Evolutionary conservation across 2,797 vertebrate species (phyloP).

Genomic region (Pantherophis vulpinus): DNA sequence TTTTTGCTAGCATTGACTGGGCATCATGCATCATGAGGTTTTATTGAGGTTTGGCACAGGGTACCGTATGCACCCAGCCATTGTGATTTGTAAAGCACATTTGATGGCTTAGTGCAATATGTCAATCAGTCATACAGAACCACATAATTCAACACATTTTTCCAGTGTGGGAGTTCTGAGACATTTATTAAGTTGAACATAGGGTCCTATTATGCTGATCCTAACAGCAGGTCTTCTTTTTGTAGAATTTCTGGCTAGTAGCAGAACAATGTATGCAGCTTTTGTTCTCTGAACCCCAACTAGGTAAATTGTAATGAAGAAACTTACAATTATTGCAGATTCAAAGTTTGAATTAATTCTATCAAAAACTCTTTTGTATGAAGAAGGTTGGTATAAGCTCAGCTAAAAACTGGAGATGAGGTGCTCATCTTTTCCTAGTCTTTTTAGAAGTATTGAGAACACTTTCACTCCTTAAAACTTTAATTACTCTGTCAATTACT

Average conservation of each 20-base stretch:
- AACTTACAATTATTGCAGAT: neutral
- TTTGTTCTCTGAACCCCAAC: neutral
- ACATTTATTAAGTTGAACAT: neutral
- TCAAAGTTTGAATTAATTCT: neutral
- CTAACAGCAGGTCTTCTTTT: neutral
- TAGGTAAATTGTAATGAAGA: neutral
- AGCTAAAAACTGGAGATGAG: neutral
- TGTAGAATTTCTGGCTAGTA: neutral
- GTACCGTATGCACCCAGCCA: neutral
- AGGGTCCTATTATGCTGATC: neutral
- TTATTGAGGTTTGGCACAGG: neutral
- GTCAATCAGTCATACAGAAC: neutral
- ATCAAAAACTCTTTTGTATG: neutral
- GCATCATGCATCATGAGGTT: neutral
- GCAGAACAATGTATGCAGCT: neutral
- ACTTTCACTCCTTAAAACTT: neutral
- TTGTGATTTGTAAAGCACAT: neutral
- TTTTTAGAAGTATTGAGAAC: neutral
- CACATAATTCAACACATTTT: neutral
- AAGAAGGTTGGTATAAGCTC: neutral
- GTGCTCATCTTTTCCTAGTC: neutral
- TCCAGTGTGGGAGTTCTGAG: neutral
- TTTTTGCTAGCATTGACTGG: neutral
- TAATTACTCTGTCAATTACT: slow-evolving; percentile 15
- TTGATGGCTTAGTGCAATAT: neutral